A percentile compares a stretch with the other conserved stretches of the same genome.
Conservation (phyloP, 2,888 invertebrate species). For the Ommatoiulus sabulosus region DNA sequence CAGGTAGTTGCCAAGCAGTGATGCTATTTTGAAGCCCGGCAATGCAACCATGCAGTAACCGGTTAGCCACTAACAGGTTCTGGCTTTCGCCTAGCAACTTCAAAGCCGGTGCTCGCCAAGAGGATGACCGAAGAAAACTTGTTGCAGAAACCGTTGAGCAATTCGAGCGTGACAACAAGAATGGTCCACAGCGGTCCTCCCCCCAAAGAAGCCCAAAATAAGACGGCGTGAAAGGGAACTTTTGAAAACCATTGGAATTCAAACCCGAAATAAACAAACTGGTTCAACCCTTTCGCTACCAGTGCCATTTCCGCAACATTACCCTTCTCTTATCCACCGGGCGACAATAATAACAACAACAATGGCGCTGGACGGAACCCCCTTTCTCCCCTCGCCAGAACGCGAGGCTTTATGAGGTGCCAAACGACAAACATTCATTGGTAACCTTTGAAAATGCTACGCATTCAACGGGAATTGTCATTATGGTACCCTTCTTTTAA, state of each 20-base stretch:
- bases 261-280: neutral
- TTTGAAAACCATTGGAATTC: neutral
- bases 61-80: neutral
- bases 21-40: neutral
- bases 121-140: slow-evolving; percentile 2
- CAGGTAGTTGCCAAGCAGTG: neutral
- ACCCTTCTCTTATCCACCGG: neutral
- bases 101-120: neutral
- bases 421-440: slow-evolving; percentile 27
- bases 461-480: slow-evolving; percentile 9
- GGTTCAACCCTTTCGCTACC: slow-evolving; percentile 34
- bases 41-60: neutral
- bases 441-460: neutral
- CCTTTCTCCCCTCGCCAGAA: neutral
- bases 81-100: neutral
- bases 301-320: slow-evolving; percentile 27
- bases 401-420: slow-evolving; percentile 9
- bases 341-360: slow-evolving; percentile 27
- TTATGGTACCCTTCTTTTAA: slow-evolving; percentile 34
- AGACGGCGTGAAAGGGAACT: neutral
- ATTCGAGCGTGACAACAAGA: neutral
- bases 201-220: slow-evolving; percentile 21
- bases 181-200: neutral
- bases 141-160: neutral
- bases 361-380: neutral